Conservation (phyloP, 1,140 invertebrate species). For the Euura saliciscinereae region DNA sequence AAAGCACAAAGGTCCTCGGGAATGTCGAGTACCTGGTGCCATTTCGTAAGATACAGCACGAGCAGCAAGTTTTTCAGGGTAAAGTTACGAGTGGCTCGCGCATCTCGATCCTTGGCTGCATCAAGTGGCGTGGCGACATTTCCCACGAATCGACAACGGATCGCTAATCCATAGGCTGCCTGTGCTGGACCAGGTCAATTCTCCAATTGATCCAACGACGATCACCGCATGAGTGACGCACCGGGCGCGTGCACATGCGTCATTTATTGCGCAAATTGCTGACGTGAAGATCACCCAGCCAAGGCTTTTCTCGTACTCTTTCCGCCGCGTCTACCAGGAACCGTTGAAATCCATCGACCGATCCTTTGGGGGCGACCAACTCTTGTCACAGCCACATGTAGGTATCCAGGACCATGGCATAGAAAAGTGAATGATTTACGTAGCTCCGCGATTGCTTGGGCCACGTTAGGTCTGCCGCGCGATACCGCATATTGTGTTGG, state of each 20-base stretch:
- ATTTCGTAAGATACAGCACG: not conserved
- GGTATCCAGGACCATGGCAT: too few relatives aligned
- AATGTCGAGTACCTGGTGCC: not conserved
- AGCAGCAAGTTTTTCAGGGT: not conserved
- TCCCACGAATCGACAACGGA: not conserved
- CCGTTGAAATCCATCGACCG: too few relatives aligned
- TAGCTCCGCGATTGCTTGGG: too few relatives aligned
- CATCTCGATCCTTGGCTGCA: not conserved
- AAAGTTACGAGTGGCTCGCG: not conserved
- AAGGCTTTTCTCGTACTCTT: too few relatives aligned
- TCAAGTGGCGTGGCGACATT: not conserved
- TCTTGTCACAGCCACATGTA: too few relatives aligned
- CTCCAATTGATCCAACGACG: conserved; percentile 1
- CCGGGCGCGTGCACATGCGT: not conserved
- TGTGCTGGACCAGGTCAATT: not conserved
- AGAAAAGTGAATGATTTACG: too few relatives aligned
- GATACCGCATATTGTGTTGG: not conserved
- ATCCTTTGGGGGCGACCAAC: too few relatives aligned
- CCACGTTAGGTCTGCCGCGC: too few relatives aligned
- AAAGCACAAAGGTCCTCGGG: not conserved
- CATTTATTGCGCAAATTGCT: not conserved
- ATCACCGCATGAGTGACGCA: not conserved
- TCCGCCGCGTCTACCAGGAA: too few relatives aligned
- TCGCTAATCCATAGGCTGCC: not conserved
- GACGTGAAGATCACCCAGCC: too few relatives aligned